phyloP scores from a whole-genome alignment of 2,888 invertebrate genomes.

The Drosophila algonquin region DNA sequence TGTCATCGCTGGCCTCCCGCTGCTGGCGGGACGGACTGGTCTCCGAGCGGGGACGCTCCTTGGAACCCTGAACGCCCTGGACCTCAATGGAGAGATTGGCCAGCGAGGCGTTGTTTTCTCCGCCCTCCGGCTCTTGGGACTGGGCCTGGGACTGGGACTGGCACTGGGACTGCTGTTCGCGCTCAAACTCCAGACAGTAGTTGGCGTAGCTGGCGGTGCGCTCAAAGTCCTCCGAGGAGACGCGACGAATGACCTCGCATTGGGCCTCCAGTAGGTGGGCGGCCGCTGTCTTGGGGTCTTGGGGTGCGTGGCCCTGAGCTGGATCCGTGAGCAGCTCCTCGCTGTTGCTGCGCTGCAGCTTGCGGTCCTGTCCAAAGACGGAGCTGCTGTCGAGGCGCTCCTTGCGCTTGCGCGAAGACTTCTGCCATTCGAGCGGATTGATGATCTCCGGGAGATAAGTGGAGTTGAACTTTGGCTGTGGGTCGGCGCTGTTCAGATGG shows the following conservation, averaged over 20 bases:
- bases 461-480: slow-evolving; percentile 78
- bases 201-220: slow-evolving; percentile 77
- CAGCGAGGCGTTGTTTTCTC: slow-evolving; percentile 78
- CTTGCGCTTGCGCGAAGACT: slow-evolving; percentile 86
- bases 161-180: slow-evolving; percentile 41
- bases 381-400: slow-evolving; percentile 87
- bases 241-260: slow-evolving; percentile 78
- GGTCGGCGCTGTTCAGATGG: slow-evolving; percentile 38
- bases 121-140: slow-evolving; percentile 34
- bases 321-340: slow-evolving; percentile 86
- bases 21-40: slow-evolving; percentile 83
- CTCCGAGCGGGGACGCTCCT: slow-evolving; percentile 79
- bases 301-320: background rate
- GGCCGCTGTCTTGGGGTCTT: slow-evolving; percentile 22
- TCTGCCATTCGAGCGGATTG: slow-evolving; percentile 84
- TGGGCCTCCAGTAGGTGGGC: slow-evolving; percentile 31
- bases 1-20: slow-evolving; percentile 84
- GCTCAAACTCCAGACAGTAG: slow-evolving; percentile 74
- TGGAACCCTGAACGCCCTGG: slow-evolving; percentile 48
- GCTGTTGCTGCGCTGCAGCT: slow-evolving; percentile 87
- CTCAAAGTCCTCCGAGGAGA: slow-evolving; percentile 82
- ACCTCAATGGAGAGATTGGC: slow-evolving; percentile 65
- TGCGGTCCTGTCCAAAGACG: slow-evolving; percentile 86
- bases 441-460: slow-evolving; percentile 84
- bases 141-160: too few relatives aligned